These are phyloP conservation scores for Melinopterus prodromus DNA, from an alignment of 2,888 invertebrate genomes.

Conservation along the genomic window DNA sequence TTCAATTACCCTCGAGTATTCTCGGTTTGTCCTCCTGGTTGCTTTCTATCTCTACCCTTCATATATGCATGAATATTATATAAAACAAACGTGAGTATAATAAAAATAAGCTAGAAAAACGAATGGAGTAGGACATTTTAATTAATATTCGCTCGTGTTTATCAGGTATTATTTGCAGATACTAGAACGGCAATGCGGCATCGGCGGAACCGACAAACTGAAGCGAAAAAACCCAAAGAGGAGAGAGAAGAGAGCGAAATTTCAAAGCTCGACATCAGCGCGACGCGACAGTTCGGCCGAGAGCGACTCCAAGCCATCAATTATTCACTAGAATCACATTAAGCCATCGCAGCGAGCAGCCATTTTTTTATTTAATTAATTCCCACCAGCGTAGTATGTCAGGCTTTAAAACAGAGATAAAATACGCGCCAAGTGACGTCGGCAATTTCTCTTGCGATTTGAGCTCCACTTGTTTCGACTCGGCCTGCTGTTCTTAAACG, in stretches of 20 bases:
- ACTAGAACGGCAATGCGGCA: background rate
- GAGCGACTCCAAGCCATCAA: constrained; percentile 49
- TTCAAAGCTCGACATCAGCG: constrained; percentile 4
- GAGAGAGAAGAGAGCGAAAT: background rate
- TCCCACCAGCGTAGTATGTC: constrained; percentile 58
- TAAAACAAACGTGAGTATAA: too few species aligned
- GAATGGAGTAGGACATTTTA: background rate
- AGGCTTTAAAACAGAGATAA: constrained; percentile 59
- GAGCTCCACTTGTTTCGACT: constrained; percentile 45
- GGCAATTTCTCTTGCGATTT: constrained; percentile 56
- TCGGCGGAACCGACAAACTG: background rate
- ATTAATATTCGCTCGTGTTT: background rate
- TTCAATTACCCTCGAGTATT: too few species aligned
- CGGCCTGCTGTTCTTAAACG: constrained; percentile 37
- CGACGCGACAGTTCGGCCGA: background rate
- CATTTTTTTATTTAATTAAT: constrained; percentile 60
- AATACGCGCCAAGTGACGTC: constrained; percentile 57
- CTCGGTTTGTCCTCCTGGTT: too few species aligned
- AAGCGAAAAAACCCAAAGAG: background rate
- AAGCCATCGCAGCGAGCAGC: constrained; percentile 55
- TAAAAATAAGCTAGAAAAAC: background rate
- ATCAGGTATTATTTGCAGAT: background rate
- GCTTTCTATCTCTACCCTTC: too few species aligned
- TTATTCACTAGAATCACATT: constrained; percentile 58
- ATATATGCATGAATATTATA: too few species aligned